Base-by-base conservation (phyloP, 1,140 invertebrate species). In the Periplaneta americana region DNA sequence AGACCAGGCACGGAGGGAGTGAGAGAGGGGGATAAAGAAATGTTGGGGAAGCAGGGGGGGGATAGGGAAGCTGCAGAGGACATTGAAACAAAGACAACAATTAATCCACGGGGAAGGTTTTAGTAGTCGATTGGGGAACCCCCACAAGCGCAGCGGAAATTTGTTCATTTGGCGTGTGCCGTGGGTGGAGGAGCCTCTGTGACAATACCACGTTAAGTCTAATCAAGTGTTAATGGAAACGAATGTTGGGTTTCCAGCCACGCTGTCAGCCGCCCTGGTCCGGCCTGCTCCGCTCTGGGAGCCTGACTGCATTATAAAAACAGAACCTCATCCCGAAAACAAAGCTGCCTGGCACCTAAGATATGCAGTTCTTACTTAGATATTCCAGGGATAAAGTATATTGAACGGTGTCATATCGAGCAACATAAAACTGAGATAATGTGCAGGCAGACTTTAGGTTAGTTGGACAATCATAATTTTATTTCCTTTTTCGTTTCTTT, bases 181-280 rank as follows among this genome's bases (percentile, higher is more conserved):
- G 18, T 34, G 80, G 1, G 18, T 13, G 37, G 79, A n/a, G 31
- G n/a, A 34, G 79, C 36, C 11, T 78, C 39, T 35, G 13, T 57
- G 79, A 76, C 74, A 81, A 75, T 48, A 28, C 31, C 75, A 39
- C 74, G 74, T 77, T 48, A 77, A 37, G 34, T 39, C 39, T 81
- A 81, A 81, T 81, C 80, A 81, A 81, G 80, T 31, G 22, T 28
- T 81, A 81, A 81, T 81, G 80, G 77, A 81, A 81, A 81, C 80
- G 34, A 81, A 81, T 81, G 80, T 18, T 48, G n/a, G 34, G 76
- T 28, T 31, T 33, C 75, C 75, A 35, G 35, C 48, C n/a, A n/a
- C n/a, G n/a, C n/a, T n/a, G n/a, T n/a, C n/a, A n/a, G n/a, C n/a
- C n/a, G n/a, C n/a, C 48, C 48, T 4, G 32, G 28, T 6, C 32